Evolutionary conservation across 2,113 vertebrate genomes (phyloP).

Genomic region (Zootoca vivipara): DNA sequence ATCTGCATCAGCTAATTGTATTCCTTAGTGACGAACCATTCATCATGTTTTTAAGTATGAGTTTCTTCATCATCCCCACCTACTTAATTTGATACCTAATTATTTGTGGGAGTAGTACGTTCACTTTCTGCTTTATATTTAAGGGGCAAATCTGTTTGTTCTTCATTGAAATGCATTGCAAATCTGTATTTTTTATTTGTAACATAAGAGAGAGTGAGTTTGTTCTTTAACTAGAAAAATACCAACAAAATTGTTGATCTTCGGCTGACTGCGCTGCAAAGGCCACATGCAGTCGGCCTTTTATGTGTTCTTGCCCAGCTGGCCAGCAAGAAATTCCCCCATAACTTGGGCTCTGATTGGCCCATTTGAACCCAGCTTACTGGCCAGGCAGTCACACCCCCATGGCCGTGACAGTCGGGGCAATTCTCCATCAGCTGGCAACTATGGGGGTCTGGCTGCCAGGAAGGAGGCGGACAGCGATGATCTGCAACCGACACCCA

Average conservation of each 20-base stretch:
- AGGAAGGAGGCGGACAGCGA: too few species aligned
- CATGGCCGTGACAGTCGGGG: too few species aligned
- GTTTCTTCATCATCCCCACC: constrained; percentile 5
- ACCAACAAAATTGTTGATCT: neutral
- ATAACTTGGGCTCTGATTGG: too few species aligned
- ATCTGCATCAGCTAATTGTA: constrained; percentile 13
- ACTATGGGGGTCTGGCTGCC: too few species aligned
- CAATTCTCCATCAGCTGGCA: too few species aligned
- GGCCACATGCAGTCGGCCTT: too few species aligned
- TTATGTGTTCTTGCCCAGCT: too few species aligned
- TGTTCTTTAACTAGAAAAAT: neutral
- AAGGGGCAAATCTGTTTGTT: neutral
- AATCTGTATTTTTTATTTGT: neutral
- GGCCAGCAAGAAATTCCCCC: too few species aligned
- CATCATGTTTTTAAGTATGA: constrained; percentile 7
- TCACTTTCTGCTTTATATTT: constrained; percentile 15
- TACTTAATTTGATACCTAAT: neutral
- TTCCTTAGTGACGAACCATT: constrained; percentile 6
- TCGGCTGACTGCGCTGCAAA: too few species aligned
- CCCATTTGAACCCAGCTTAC: too few species aligned
- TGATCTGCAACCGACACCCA: too few species aligned
- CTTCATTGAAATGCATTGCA: constrained; percentile 8
- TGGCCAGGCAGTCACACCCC: too few species aligned
- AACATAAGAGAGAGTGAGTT: neutral
- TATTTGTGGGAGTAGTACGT: neutral